These are phyloP conservation scores for Lasioglossum malachurum DNA, from an alignment of 2,888 invertebrate genomes.

Conservation along the genomic window DNA sequence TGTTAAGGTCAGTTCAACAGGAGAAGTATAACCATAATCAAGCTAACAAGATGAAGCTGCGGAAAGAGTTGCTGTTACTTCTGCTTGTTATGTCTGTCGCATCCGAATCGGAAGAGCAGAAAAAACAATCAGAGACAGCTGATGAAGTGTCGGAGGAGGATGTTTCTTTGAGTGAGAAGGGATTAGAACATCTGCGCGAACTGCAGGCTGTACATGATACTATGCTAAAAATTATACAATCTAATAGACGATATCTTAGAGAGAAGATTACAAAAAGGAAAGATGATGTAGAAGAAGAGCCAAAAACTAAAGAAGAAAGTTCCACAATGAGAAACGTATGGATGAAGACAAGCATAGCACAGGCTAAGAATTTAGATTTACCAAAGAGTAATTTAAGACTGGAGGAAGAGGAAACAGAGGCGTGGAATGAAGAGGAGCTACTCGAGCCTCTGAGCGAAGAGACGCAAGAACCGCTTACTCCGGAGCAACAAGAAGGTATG, in stretches of 20 bases:
- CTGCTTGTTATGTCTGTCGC: slow-evolving; percentile 50
- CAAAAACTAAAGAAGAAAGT: slow-evolving; percentile 62
- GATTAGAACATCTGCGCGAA: slow-evolving; percentile 75
- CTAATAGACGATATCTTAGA: slow-evolving; percentile 65
- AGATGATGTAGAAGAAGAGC: slow-evolving; percentile 63
- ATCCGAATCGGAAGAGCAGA: slow-evolving; percentile 36
- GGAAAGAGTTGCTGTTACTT: slow-evolving; percentile 44
- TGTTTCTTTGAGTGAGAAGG: slow-evolving; percentile 66
- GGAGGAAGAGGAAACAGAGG: slow-evolving; percentile 66
- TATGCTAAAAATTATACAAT: slow-evolving; percentile 74
- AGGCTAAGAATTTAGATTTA: slow-evolving; percentile 68
- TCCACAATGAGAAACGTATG: slow-evolving; percentile 65
- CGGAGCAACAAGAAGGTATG: slow-evolving; percentile 89
- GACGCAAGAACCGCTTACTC: slow-evolving; percentile 87
- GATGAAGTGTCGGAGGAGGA: slow-evolving; percentile 76
- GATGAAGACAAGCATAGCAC: slow-evolving; percentile 72
- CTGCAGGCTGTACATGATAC: slow-evolving; percentile 74
- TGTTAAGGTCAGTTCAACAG: slow-evolving; percentile 34
- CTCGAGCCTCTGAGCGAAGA: slow-evolving; percentile 85
- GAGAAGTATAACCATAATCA: slow-evolving; percentile 11
- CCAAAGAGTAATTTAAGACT: slow-evolving; percentile 60
- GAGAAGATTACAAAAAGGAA: slow-evolving; percentile 74
- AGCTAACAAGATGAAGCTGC: slow-evolving; percentile 42
- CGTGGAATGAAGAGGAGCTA: slow-evolving; percentile 67
- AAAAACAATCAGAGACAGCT: slow-evolving; percentile 59